Evolutionary conservation across 2,113 vertebrate species (phyloP).

Genomic region (Dasyornis broadbenti): DNA sequence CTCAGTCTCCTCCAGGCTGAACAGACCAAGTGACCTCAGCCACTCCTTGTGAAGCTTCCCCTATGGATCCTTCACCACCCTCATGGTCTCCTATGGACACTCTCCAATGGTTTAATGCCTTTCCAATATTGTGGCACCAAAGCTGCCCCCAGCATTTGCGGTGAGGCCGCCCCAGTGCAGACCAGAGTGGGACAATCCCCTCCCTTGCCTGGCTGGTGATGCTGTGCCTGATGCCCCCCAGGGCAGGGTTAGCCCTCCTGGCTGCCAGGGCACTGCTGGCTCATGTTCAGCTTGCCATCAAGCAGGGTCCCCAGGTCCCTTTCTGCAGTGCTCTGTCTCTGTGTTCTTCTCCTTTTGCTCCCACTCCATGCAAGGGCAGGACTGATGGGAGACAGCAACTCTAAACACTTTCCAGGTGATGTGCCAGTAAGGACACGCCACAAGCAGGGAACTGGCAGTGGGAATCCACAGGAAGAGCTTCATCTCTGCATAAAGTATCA

Average conservation of each 20-base stretch:
- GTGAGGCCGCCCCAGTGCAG: rapidly evolving
- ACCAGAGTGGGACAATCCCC: background rate
- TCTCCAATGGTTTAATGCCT: background rate
- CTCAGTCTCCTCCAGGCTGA: background rate
- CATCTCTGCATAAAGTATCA: background rate
- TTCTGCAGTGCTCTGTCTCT: background rate
- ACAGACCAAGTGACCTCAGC: background rate
- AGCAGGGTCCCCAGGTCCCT: background rate
- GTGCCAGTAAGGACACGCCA: background rate
- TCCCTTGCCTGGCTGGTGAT: rapidly evolving
- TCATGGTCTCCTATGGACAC: background rate
- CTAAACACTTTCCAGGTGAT: background rate
- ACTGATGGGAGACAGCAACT: background rate
- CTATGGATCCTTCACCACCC: background rate
- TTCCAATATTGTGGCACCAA: background rate
- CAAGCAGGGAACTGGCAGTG: background rate
- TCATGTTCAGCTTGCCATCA: rapidly evolving
- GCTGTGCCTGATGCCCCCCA: background rate
- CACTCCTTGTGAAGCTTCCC: rapidly evolving
- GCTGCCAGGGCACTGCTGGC: background rate
- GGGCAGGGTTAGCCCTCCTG: rapidly evolving
- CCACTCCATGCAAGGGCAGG: background rate
- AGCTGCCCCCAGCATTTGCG: background rate
- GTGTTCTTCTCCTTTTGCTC: background rate
- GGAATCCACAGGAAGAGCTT: background rate